Conservation (phyloP, 2,113 vertebrate genomes). For the Pomatostomus ruficeps region DNA sequence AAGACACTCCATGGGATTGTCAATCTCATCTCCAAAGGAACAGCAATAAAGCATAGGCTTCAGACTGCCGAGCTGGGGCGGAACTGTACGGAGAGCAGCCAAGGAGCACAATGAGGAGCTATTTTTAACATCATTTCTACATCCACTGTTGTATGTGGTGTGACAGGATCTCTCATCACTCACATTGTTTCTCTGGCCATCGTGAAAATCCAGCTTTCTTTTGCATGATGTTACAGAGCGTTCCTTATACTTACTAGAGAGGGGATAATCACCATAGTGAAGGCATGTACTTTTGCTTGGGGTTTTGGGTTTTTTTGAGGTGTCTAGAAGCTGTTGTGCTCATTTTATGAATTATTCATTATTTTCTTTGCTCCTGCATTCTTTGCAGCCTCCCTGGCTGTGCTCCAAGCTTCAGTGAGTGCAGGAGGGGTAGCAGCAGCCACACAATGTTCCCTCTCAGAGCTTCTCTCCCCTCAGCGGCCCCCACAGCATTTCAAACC, state of each 20-base stretch:
- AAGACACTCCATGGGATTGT: neutral
- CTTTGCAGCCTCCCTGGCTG: neutral
- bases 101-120: neutral
- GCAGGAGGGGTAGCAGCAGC: neutral
- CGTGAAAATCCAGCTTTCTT: neutral
- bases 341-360: neutral
- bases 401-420: neutral
- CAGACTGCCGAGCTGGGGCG: neutral
- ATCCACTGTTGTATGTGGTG: neutral
- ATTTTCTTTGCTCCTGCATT: neutral
- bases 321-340: neutral
- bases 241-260: neutral
- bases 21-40: neutral
- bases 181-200: neutral
- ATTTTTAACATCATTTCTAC: neutral
- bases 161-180: neutral
- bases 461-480: neutral
- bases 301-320: neutral
- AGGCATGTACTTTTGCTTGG: neutral
- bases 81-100: neutral
- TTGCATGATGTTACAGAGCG: neutral
- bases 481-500: neutral
- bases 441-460: accelerated
- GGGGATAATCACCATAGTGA: neutral
- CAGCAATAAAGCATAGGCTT: neutral